Percentiles rank a stretch among this genome's conserved stretches.
Conservation (phyloP, 2,888 invertebrate genomes). For the Orchestes rusci region DNA sequence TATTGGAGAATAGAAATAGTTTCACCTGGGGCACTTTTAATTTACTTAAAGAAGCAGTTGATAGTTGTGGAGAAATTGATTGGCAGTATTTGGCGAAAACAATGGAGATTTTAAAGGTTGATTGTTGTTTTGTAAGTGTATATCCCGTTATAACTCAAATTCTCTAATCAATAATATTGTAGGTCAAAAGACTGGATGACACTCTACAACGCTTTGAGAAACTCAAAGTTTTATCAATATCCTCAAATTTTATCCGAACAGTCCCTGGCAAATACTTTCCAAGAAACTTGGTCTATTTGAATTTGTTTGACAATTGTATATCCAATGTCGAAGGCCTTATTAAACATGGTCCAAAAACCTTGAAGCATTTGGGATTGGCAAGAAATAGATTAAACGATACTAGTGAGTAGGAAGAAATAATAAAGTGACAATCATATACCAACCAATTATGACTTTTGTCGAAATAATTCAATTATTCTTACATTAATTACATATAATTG, state of each 20-base stretch:
- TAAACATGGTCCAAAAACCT: constrained; percentile 38
- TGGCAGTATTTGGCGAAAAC: constrained; percentile 30
- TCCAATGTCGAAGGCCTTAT: not conserved
- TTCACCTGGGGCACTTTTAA: not conserved
- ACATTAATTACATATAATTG: too few relatives aligned
- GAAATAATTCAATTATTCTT: too few relatives aligned
- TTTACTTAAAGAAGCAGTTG: not conserved
- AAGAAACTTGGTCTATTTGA: not conserved
- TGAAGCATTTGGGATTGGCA: constrained; percentile 49
- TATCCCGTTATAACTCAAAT: not conserved
- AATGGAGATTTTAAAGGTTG: constrained; percentile 30
- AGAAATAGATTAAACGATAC: constrained; percentile 44
- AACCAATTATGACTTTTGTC: too few relatives aligned
- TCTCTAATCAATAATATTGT: constrained; percentile 28
- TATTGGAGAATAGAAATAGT: not conserved
- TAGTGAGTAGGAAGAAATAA: too few relatives aligned
- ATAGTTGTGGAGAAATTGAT: constrained; percentile 29
- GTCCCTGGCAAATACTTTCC: not conserved
- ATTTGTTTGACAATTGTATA: not conserved
- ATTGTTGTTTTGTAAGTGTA: constrained; percentile 31
- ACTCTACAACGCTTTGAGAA: constrained; percentile 31
- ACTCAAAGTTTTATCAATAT: not conserved
- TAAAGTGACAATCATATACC: too few relatives aligned
- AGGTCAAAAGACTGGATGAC: constrained; percentile 49
- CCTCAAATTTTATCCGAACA: not conserved